Evolutionary conservation across 2,888 invertebrate species (phyloP), one percentile per base, ranked within the genome.

Genomic region (Anodontia alba): DNA sequence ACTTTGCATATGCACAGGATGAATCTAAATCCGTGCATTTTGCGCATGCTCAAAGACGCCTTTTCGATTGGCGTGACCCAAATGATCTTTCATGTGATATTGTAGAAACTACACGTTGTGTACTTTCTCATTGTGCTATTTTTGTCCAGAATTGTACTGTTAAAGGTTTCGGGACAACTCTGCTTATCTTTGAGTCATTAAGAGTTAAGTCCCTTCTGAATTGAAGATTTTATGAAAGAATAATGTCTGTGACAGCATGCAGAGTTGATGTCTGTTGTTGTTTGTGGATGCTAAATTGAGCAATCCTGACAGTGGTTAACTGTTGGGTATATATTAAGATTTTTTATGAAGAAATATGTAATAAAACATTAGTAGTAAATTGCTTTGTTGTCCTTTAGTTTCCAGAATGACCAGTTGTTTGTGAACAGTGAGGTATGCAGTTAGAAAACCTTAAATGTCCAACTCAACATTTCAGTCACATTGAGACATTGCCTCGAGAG

Each of bases 271-370:
- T 20, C 62, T 62, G 62, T 62, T 57, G 29, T 57, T 62, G 62
- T 62, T 62, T 79, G 57, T 84, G 79, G 79, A 76, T 84, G 80
- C 81, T 81, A 73, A 78, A 75, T 73, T 76, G 74, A 72, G 75
- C 54, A 76, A 81, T 81, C 81, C 79, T 76, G 67, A 76, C 84
- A 79, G 78, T 67, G 73, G 66, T 76, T 57, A 33, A 62, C 73
- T 84, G 84, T 84, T 81, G 81, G 76, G 84, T 81, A 84, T 84
- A 84, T 81, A 84, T 84, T 62, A 79, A 84, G 84, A 84, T 84
- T 84, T 84, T 84, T 84, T 84, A 84, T 81, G 84, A 84, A 84
- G 84, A 84, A 84, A 84, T 81, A 84, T 84, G 84, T 84, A 84
- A 84, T 84, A 84, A 84, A 84, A 84, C 81, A 84, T 81, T 84